These are phyloP conservation scores for Idaea dimidiata DNA, from an alignment of 2,888 invertebrate species.

Conservation along the genomic window DNA sequence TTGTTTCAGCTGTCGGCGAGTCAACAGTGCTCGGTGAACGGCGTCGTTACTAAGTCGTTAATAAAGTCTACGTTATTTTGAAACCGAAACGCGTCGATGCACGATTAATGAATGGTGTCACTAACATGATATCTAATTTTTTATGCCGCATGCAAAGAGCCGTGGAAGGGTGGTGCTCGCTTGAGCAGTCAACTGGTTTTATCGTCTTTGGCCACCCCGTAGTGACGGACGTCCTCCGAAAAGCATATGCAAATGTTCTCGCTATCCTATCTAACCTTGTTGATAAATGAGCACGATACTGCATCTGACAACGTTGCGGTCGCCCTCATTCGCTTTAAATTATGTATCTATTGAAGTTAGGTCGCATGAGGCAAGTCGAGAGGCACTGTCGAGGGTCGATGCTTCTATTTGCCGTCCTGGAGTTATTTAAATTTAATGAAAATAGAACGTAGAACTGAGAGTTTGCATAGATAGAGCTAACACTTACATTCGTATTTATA, in stretches of 20 bases:
- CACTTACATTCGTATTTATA: background rate
- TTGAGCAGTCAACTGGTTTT: no score
- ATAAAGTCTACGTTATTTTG: no score
- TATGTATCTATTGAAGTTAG: conserved; percentile 45
- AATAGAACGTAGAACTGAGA: background rate
- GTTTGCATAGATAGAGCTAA: background rate
- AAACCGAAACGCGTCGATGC: no score
- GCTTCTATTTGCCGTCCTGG: background rate
- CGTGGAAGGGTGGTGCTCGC: no score
- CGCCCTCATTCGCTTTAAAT: conserved; percentile 38
- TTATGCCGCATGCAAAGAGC: no score
- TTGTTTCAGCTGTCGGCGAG: no score
- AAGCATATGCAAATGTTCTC: conserved; percentile 25
- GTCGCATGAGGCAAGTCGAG: conserved; percentile 16
- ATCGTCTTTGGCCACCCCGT: conserved; percentile 7
- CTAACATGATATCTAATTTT: no score
- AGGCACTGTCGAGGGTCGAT: background rate
- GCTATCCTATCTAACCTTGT: conserved; percentile 41
- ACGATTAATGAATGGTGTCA: no score
- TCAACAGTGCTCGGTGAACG: no score
- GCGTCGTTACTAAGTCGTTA: no score
- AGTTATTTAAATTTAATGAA: background rate
- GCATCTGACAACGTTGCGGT: conserved; percentile 44
- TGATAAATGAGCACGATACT: conserved; percentile 57
- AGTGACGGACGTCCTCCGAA: conserved; percentile 3